Evolutionary conservation across 2,113 vertebrate genomes (phyloP).

Genomic region (Progne subis): DNA sequence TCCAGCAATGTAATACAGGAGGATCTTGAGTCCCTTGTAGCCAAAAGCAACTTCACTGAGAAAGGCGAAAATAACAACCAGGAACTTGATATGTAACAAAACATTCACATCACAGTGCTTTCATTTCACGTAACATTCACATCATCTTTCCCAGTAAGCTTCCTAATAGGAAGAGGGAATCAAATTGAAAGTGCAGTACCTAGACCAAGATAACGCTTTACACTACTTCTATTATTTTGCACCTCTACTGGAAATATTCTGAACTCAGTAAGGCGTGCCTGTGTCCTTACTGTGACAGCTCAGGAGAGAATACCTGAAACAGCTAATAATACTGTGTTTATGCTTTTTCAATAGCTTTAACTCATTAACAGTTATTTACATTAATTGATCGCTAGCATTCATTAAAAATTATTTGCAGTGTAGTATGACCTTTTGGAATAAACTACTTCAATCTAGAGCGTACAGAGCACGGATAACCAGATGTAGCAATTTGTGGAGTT

Average conservation of each 20-base stretch:
- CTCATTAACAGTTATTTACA: background rate
- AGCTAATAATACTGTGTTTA: background rate
- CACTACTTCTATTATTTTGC: background rate
- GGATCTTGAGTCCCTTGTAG: conserved; percentile 96
- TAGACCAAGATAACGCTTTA: background rate
- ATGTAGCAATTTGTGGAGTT: background rate
- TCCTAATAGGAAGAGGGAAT: background rate
- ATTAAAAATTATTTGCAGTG: background rate
- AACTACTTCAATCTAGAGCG: background rate
- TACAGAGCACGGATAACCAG: background rate
- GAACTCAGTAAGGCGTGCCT: background rate
- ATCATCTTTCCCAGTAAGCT: background rate
- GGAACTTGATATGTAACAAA: background rate
- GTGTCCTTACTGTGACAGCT: background rate
- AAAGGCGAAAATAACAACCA: conserved; percentile 22
- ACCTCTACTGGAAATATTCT: background rate
- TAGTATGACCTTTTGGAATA: background rate
- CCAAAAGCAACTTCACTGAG: conserved; percentile 95
- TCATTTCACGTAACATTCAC: background rate
- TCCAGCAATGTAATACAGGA: conserved; percentile 92
- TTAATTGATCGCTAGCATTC: background rate
- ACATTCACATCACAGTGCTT: background rate
- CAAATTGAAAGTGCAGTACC: background rate
- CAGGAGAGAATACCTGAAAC: background rate
- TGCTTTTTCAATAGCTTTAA: background rate